Conservation (phyloP, 2,113 vertebrate genomes). For the Takifugu bimaculatus region DNA sequence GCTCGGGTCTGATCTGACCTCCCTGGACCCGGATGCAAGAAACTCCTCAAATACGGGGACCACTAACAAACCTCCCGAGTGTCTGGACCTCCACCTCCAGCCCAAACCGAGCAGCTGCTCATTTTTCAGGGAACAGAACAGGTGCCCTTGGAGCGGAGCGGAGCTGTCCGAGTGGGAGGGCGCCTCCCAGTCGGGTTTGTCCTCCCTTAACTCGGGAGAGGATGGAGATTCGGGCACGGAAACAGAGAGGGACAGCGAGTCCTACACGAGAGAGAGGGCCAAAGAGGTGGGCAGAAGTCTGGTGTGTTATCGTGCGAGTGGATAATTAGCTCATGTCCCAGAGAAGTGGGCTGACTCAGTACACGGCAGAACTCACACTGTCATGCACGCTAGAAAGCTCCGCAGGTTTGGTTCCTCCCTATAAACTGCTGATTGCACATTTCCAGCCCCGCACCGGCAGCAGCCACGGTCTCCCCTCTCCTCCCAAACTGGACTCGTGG, state of each 20-base stretch:
- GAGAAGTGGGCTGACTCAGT: constrained; percentile 2
- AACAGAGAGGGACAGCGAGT: constrained; percentile 89
- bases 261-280: constrained; percentile 82
- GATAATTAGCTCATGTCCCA: constrained; percentile 52
- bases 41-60: constrained; percentile 25
- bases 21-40: constrained; percentile 3
- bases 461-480: background rate
- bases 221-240: constrained; percentile 85
- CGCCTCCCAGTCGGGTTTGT: constrained; percentile 74
- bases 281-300: constrained; percentile 80
- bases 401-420: background rate
- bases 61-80: constrained; percentile 63
- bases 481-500: background rate
- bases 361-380: constrained; percentile 1
- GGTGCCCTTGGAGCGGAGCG: constrained; percentile 28
- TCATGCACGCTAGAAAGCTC: constrained; percentile 23
- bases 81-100: constrained; percentile 69
- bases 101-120: constrained; percentile 75
- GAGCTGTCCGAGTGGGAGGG: constrained; percentile 72
- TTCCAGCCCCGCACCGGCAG: constrained; percentile 24
- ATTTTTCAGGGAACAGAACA: constrained; percentile 76
- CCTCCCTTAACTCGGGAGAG: constrained; percentile 84
- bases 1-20: constrained; percentile 70
- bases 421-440: constrained; percentile 14
- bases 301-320: background rate